phyloP scores from a whole-genome alignment of 2,888 invertebrate genomes.

The Polydrusus cervinus region DNA sequence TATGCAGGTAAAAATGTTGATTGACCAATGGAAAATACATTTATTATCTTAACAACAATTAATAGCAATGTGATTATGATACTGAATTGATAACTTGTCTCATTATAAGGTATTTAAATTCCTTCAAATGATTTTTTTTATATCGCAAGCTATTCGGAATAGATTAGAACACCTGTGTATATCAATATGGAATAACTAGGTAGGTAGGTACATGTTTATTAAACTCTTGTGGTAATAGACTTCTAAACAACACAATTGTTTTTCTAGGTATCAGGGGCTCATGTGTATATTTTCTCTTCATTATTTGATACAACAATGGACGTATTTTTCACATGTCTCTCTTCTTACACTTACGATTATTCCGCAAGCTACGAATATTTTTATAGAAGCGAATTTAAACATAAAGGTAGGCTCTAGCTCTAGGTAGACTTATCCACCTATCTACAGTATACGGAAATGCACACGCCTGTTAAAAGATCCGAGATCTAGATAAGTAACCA shows the following conservation, averaged over 20 bases:
- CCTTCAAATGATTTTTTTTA: slow-evolving; percentile 34
- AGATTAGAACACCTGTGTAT: slow-evolving; percentile 45
- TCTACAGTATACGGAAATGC: slow-evolving; percentile 39
- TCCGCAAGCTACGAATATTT: slow-evolving; percentile 21
- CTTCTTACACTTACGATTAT: not conserved
- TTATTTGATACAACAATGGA: slow-evolving; percentile 22
- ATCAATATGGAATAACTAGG: slow-evolving; percentile 33
- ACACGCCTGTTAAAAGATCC: slow-evolving; percentile 40
- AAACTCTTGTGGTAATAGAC: slow-evolving; percentile 12
- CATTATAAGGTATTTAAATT: slow-evolving; percentile 44
- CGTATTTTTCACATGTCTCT: slow-evolving; percentile 19
- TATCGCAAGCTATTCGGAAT: slow-evolving; percentile 39
- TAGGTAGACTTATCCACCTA: slow-evolving; percentile 24
- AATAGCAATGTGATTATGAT: slow-evolving; percentile 29
- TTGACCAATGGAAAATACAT: slow-evolving; percentile 20
- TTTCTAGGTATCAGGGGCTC: slow-evolving; percentile 10
- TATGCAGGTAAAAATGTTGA: slow-evolving; percentile 18
- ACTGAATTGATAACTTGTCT: slow-evolving; percentile 30
- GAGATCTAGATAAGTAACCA: slow-evolving; percentile 32
- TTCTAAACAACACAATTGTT: slow-evolving; percentile 21
- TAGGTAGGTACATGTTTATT: slow-evolving; percentile 32
- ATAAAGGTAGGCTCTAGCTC: slow-evolving; percentile 1
- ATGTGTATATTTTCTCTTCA: slow-evolving; percentile 32
- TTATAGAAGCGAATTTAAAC: slow-evolving; percentile 28
- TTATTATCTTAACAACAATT: slow-evolving; percentile 17